A percentile compares a stretch with the other conserved stretches of the same genome.
Evolutionary conservation across 2,888 invertebrate genomes (phyloP).

Genomic region (Atethmia centrago): DNA sequence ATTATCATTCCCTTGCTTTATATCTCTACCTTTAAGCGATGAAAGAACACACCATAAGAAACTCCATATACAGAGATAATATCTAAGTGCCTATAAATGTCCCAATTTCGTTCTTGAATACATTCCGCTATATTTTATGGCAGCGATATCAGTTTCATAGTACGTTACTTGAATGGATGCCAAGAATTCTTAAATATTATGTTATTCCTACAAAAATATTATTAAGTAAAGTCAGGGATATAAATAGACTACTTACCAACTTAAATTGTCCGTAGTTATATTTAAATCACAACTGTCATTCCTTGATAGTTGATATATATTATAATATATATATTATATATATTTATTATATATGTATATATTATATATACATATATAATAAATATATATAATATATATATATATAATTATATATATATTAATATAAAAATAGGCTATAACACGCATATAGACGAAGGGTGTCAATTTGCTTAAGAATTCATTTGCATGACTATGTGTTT

Average conservation of each 20-base stretch:
- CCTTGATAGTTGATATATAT: no score
- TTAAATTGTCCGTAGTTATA: no score
- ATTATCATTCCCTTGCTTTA: constrained; percentile 16
- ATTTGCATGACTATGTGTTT: no score
- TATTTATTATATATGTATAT: no score
- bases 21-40: constrained; percentile 24
- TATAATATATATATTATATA: no score
- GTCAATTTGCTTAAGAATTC: not conserved
- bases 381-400: no score
- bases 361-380: no score
- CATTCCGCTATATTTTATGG: constrained; percentile 53
- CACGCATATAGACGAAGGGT: not conserved
- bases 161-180: constrained; percentile 43
- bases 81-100: constrained; percentile 54
- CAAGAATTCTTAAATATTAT: constrained; percentile 22
- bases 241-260: not conserved
- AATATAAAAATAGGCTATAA: no score
- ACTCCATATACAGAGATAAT: constrained; percentile 37
- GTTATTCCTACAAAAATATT: constrained; percentile 11
- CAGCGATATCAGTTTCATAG: constrained; percentile 36
- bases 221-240: not conserved
- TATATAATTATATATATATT: no score
- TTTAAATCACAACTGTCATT: no score
- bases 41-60: constrained; percentile 47
- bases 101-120: constrained; percentile 44